Conservation (phyloP, 2,888 invertebrate genomes). For the Caenorhabditis becei region DNA sequence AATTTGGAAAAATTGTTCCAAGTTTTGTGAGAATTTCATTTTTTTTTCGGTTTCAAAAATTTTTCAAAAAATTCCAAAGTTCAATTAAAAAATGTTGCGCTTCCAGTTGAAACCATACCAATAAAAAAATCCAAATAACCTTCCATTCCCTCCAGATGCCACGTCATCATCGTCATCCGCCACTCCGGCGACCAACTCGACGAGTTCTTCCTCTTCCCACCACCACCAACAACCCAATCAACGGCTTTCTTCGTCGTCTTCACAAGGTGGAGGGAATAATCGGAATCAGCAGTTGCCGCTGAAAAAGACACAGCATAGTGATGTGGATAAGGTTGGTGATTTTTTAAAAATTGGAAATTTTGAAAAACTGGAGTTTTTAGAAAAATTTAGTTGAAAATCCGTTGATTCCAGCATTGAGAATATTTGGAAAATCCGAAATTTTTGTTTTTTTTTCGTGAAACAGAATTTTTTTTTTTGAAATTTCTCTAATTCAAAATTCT, state of each 20-base stretch:
- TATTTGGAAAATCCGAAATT: background rate
- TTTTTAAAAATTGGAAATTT: conserved; percentile 1
- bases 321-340: conserved; percentile 5
- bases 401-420: background rate
- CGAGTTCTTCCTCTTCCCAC: background rate
- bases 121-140: background rate
- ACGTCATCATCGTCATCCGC: background rate
- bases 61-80: too few relatives aligned
- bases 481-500: background rate
- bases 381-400: too few relatives aligned
- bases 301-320: background rate
- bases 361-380: background rate
- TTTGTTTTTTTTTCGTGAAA: background rate
- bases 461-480: too few relatives aligned
- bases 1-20: too few relatives aligned
- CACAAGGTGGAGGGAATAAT: background rate
- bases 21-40: too few relatives aligned
- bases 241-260: background rate
- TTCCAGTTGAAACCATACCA: too few relatives aligned
- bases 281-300: background rate
- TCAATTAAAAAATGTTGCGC: too few relatives aligned
- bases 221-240: conserved; percentile 1
- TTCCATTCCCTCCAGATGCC: background rate
- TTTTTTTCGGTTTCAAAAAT: too few relatives aligned
- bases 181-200: background rate